Evolutionary conservation across 2,113 vertebrate genomes (phyloP), one percentile per base, ranked within the genome.

Genomic region (Protomyctophum bolini): DNA sequence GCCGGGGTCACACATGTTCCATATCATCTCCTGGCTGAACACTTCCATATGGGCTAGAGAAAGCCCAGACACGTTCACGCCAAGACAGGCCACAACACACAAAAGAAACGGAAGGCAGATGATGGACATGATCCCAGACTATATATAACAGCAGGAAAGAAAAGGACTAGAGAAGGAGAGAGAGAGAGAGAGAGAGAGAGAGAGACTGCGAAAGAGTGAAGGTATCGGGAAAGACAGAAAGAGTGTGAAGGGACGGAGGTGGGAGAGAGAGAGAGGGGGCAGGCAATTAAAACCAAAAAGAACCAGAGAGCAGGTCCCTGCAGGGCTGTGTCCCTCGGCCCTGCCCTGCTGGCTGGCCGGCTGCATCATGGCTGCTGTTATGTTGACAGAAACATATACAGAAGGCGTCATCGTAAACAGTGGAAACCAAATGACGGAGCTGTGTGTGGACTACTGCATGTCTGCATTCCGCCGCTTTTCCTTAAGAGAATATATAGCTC

Each of bases 1-100:
- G 70, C 77, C 66, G 15, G 78, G 84, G 80, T 88, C 88, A 87
- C 89, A 91, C 89, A 88, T 91, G 91, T 86, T 92, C 83, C 84
- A 88, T 68, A 90, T 89, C 87, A 86, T 87, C 88, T 86, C 73
- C 87, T 87, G 21, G 21, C 21, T 21, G 87, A 92, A 83, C 86
- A 80, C 79, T 88, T 89, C 91, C 90, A 91, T 88, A 86, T 91
- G 90, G 86, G 87, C 21, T 21, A 21, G 21, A 21, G 21, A 21
- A 21, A 58, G 73, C 46, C 10, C 54, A 73, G 80, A 77, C 45
- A 77, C 45, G 54, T 81, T 77, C 73, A 80, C 86, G 87, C 89
- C 89, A 89, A 74, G 79, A 81, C 66, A 70, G 71, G 77, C 73
- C 81, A 82, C 80, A 84, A 84, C n/a, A 76, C 80, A 80, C 63